phyloP scores from a whole-genome alignment of 1,140 invertebrate genomes.

The Medauroidea extradentata region DNA sequence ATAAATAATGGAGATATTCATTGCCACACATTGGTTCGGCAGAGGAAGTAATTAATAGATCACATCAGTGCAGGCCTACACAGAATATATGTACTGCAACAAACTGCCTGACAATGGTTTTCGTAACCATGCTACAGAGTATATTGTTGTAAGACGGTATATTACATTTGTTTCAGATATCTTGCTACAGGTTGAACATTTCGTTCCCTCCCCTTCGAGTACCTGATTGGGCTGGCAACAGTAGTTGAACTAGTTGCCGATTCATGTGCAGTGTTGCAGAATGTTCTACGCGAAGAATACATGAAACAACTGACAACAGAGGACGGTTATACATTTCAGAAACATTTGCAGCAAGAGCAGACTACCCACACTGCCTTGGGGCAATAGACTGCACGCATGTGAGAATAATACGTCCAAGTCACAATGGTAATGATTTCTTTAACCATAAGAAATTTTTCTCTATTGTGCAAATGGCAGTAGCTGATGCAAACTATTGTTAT shows the following conservation, averaged over 20 bases:
- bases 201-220: neutral
- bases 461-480: constrained; percentile 31
- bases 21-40: too few relatives aligned
- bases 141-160: too few relatives aligned
- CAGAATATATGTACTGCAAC: too few relatives aligned
- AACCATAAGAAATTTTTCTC: constrained; percentile 37
- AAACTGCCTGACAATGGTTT: too few relatives aligned
- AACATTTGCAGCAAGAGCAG: constrained; percentile 8
- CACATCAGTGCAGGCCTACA: too few relatives aligned
- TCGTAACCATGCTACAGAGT: too few relatives aligned
- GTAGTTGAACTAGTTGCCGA: neutral
- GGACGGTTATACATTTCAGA: neutral
- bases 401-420: constrained; percentile 22
- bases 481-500: constrained; percentile 33
- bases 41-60: too few relatives aligned
- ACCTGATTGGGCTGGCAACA: neutral
- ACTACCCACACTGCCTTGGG: constrained; percentile 31
- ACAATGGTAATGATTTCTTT: constrained; percentile 27
- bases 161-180: neutral
- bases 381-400: constrained; percentile 28
- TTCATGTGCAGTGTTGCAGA: neutral
- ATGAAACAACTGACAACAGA: neutral
- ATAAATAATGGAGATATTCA: too few relatives aligned
- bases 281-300: neutral
- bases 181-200: neutral